Conservation (phyloP, 2,888 invertebrate genomes). For the Furcula furcula region DNA sequence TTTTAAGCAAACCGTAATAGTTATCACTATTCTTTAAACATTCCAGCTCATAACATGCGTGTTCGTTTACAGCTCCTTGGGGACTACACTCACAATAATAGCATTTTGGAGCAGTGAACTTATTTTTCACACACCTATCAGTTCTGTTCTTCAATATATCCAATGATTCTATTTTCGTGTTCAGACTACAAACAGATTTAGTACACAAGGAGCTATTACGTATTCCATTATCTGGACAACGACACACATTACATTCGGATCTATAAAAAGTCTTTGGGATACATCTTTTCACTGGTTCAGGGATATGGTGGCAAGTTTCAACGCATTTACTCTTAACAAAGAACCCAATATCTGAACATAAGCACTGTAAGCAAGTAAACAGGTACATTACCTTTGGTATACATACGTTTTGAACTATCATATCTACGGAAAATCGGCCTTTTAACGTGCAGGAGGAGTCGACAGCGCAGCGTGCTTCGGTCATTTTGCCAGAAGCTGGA, state of each 20-base stretch:
- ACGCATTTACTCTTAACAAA: constrained; percentile 55
- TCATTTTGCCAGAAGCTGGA: constrained; percentile 55
- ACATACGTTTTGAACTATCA: constrained; percentile 45
- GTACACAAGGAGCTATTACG: constrained; percentile 46
- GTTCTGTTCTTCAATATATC: constrained; percentile 29
- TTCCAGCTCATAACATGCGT: constrained; percentile 52
- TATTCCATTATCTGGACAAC: constrained; percentile 51
- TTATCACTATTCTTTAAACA: constrained; percentile 44
- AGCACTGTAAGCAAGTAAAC: constrained; percentile 61
- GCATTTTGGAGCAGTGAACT: constrained; percentile 55
- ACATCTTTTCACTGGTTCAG: constrained; percentile 37
- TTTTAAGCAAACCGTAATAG: constrained; percentile 33
- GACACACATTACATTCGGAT: constrained; percentile 56
- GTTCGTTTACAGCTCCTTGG: constrained; percentile 48
- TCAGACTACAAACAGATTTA: constrained; percentile 34
- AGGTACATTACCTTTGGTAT: constrained; percentile 68
- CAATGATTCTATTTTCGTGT: constrained; percentile 23
- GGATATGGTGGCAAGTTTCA: constrained; percentile 46
- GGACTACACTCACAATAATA: constrained; percentile 59
- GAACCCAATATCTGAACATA: constrained; percentile 58
- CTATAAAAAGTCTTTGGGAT: constrained; percentile 54
- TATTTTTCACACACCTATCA: constrained; percentile 43
- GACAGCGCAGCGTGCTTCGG: constrained; percentile 58
- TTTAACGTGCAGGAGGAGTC: constrained; percentile 52
- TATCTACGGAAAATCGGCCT: constrained; percentile 21